Evolutionary conservation across 1,140 invertebrate genomes (phyloP), one percentile per base, ranked within the genome.

Genomic region (Drosophila melanica): DNA sequence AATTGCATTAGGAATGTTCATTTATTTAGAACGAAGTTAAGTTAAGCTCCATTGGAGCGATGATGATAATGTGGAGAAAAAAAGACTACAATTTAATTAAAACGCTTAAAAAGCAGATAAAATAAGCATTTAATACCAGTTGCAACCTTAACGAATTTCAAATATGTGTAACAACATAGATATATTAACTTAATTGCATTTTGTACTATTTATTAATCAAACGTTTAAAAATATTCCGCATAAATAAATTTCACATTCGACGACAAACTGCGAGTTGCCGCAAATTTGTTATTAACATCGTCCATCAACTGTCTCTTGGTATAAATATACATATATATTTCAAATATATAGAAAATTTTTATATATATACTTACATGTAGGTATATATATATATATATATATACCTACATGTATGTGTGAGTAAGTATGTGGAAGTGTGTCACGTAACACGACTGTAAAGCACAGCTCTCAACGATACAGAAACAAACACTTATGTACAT

Each of bases 181-280:
- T n/a, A 16, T 9, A 69, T 69, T 69, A 62, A 54, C 54, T 63
- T 63, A 69, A 69, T 69, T 48, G 58, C 47, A 53, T 51, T 69
- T 63, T 63, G 39, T 44, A 63, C 53, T 69, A 53, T 62, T 54
- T 69, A 69, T 62, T 50, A 69, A 60, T 63, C 58, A 58, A 68
- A 68, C 37, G 37, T 68, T 68, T 60, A 60, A 67, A 59, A 64
- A 27, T 27, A 18, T 42, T 27, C 23, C 35, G 37, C 39, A 14
- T 33, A 30, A 20, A 35, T 47, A 8, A 16, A 27, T 42, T 16
- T 18, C 37, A 27, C 39, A 57, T 57, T 57, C 18, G 35, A 55
- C 18, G 53, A 20, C 20, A 12, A 54, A 23, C 23, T 35, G 51
- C 63, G 41, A 54, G 37, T 53, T 54, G 42, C 42, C n/a, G 18